These are phyloP conservation scores for Ploceus nigricollis DNA, from an alignment of 2,113 vertebrate genomes.

Conservation along the genomic window DNA sequence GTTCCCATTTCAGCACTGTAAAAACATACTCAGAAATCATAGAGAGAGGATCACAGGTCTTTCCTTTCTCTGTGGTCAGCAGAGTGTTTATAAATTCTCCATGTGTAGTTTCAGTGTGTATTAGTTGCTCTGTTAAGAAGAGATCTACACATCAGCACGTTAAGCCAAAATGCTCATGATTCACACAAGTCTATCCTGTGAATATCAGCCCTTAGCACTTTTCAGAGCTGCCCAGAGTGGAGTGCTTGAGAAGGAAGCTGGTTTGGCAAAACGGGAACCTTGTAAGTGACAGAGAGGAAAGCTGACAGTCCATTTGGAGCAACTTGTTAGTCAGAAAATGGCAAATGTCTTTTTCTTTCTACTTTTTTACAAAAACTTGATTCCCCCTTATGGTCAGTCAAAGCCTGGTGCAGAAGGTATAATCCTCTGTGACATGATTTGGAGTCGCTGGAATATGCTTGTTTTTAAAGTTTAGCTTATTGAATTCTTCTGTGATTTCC, in stretches of 20 bases:
- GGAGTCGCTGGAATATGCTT: background rate
- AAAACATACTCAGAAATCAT: slow-evolving; percentile 1
- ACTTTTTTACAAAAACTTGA: background rate
- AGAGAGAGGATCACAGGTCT: background rate
- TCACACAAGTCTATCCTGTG: background rate
- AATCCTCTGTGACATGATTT: background rate
- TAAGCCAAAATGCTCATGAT: background rate
- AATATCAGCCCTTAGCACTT: background rate
- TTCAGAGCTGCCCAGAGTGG: background rate
- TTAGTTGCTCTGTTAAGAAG: background rate
- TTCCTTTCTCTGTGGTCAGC: slow-evolving; percentile 11
- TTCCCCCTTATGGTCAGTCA: background rate
- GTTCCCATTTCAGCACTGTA: slow-evolving; percentile 5
- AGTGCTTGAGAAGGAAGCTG: slow-evolving; percentile 17
- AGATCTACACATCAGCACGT: background rate
- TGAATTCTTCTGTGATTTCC: slow-evolving; percentile 82
- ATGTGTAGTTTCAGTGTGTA: background rate
- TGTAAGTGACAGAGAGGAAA: background rate
- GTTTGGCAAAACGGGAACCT: background rate
- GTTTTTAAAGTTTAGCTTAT: slow-evolving; percentile 80
- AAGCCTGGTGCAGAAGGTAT: slow-evolving; percentile 55
- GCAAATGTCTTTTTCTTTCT: background rate
- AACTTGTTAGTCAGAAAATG: background rate
- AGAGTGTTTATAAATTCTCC: background rate
- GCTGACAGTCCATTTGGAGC: background rate